These are phyloP conservation scores for Leptinotarsa peninsularis DNA, from an alignment of 2,888 invertebrate genomes.

Conservation along the genomic window DNA sequence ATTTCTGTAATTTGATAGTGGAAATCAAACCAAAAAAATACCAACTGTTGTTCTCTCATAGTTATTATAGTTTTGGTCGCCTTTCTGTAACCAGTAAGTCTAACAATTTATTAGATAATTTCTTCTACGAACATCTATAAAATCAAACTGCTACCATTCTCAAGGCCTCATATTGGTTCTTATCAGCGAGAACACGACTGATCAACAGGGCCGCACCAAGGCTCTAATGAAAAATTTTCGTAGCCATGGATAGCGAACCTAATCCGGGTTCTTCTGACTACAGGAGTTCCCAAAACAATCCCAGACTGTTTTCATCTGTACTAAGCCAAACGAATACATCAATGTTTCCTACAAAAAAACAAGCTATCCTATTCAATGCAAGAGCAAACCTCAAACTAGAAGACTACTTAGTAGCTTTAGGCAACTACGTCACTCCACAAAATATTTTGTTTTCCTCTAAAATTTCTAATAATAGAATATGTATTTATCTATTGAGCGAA, in stretches of 20 bases:
- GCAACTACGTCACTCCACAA: background rate
- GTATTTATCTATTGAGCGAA: background rate
- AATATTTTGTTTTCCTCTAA: background rate
- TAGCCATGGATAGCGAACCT: background rate
- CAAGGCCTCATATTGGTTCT: too few relatives aligned
- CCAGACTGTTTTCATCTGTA: background rate
- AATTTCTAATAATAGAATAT: conserved; percentile 6
- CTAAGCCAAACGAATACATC: background rate
- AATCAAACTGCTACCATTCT: too few relatives aligned
- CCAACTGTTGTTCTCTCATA: too few relatives aligned
- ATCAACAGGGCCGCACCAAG: background rate
- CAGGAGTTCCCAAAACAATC: background rate
- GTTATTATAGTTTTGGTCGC: too few relatives aligned
- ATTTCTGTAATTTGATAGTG: too few relatives aligned
- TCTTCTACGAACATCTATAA: too few relatives aligned
- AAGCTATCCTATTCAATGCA: background rate
- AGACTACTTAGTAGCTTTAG: background rate
- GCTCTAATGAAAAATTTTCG: background rate
- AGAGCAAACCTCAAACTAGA: background rate
- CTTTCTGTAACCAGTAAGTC: too few relatives aligned
- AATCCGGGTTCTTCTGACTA: background rate
- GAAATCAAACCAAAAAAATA: too few relatives aligned
- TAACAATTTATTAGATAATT: too few relatives aligned
- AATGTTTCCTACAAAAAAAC: background rate
- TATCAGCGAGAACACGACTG: too few relatives aligned